Conservation (phyloP, 2,113 vertebrate genomes). For the Anoplopoma fimbria region DNA sequence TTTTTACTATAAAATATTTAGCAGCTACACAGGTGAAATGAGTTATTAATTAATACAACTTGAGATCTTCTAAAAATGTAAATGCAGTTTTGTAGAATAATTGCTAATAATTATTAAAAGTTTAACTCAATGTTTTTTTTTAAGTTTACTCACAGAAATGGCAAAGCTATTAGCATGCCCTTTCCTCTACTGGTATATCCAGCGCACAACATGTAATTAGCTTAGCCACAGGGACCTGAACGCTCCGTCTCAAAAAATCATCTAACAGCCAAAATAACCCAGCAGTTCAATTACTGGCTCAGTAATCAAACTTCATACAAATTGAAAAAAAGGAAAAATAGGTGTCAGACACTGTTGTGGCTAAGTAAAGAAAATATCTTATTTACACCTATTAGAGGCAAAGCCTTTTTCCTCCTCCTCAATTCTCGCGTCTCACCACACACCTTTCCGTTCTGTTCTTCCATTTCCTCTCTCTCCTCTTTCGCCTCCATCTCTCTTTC, state of each 20-base stretch:
- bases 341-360: conserved; percentile 3
- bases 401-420: not conserved
- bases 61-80: not conserved
- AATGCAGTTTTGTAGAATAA: no score
- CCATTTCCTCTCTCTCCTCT: conserved; percentile 21
- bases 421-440: conserved; percentile 7
- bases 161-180: not conserved
- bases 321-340: not conserved
- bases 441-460: conserved; percentile 21
- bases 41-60: not conserved
- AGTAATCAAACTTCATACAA: not conserved
- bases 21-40: not conserved
- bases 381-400: not conserved
- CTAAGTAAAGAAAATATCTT: not conserved
- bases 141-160: not conserved
- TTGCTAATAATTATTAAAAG: not conserved
- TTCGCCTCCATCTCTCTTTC: conserved; percentile 26
- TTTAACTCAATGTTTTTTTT: not conserved
- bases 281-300: not conserved
- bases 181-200: not conserved
- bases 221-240: not conserved
- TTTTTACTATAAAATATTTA: not conserved
- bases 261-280: not conserved
- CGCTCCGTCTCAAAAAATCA: not conserved
- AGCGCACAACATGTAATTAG: conserved; percentile 8